Conservation (phyloP, 2,888 invertebrate genomes). For the Pristionchus entomophagus region DNA sequence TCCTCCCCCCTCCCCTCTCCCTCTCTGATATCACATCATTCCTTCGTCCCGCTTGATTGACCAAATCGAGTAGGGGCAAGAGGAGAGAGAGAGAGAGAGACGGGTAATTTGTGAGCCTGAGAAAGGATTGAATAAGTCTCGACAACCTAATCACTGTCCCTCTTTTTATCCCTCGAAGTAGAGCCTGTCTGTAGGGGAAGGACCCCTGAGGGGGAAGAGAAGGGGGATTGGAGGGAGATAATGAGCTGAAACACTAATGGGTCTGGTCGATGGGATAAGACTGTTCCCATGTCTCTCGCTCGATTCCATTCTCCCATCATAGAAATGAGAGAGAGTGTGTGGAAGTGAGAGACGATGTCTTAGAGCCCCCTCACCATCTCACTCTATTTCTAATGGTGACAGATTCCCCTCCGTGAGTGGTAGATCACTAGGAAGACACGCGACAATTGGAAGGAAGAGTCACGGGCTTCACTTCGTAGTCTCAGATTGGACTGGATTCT, state of each 20-base stretch:
- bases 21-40: conserved; percentile 26
- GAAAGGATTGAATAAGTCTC: background rate
- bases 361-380: too few species aligned
- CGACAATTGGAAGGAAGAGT: background rate
- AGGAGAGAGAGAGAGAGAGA: too few species aligned
- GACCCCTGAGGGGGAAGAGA: background rate
- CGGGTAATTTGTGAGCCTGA: background rate
- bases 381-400: background rate
- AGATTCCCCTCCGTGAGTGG: background rate
- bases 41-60: conserved; percentile 9
- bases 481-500: background rate
- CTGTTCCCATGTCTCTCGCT: background rate
- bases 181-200: background rate
- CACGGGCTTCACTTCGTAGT: too few species aligned
- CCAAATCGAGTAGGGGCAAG: conserved; percentile 10
- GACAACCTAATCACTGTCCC: conserved; percentile 3
- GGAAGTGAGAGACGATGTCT: too few species aligned
- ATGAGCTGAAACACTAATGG: conserved; percentile 5
- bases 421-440: background rate
- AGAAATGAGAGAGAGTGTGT: background rate
- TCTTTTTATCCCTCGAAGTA: background rate
- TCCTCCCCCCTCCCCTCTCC: background rate
- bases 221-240: background rate
- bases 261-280: background rate
- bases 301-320: background rate